Evolutionary conservation across 1,140 invertebrate genomes (phyloP).

Genomic region (Drosophila persimilis): DNA sequence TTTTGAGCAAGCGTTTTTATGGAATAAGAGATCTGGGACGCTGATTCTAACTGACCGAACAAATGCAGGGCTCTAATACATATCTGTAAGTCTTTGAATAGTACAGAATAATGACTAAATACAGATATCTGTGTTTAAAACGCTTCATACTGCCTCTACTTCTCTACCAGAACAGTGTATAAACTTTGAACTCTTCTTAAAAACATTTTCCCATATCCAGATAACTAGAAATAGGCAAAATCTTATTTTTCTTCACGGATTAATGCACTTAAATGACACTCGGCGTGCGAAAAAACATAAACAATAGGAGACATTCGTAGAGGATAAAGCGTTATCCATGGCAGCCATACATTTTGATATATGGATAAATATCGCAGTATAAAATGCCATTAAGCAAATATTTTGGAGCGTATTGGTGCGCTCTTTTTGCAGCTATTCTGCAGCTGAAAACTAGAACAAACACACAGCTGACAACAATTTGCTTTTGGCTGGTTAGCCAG

Average conservation of each 20-base stretch:
- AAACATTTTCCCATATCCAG: no score
- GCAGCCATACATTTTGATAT: conserved; percentile 3
- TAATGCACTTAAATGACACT: conserved; percentile 42
- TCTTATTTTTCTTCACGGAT: conserved; percentile 40
- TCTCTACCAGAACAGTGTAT: no score
- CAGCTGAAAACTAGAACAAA: conserved; percentile 12
- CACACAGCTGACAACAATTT: conserved; percentile 9
- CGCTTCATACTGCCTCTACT: no score
- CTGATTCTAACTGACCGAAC: no score
- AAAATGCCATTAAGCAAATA: conserved; percentile 50
- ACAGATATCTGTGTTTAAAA: no score
- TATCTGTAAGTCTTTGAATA: no score
- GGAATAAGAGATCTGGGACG: no score
- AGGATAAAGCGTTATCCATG: conserved; percentile 11
- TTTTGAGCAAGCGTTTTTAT: no score
- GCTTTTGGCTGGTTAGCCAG: neutral
- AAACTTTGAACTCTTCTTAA: no score
- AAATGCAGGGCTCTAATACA: no score
- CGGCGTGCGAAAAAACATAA: conserved; percentile 23
- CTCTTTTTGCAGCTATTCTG: neutral
- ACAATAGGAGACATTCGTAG: conserved; percentile 16
- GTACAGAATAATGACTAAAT: no score
- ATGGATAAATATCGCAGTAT: conserved; percentile 23
- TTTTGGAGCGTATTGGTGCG: conserved; percentile 18
- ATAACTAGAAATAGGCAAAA: conserved; percentile 1